Evolutionary conservation across 2,113 vertebrate species (phyloP).

Genomic region (Procavia capensis): DNA sequence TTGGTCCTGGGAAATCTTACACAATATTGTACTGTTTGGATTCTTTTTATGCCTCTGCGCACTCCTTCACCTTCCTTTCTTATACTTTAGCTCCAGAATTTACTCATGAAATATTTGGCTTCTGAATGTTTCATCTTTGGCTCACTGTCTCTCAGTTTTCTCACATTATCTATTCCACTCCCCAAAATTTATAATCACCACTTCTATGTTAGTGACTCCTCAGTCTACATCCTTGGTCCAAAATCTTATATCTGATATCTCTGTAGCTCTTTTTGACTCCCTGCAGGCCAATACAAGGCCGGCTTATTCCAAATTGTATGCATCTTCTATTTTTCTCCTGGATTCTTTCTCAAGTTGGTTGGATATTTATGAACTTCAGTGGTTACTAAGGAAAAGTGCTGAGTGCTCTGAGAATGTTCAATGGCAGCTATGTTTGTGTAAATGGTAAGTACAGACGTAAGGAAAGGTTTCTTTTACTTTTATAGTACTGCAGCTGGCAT

Average conservation of each 20-base stretch:
- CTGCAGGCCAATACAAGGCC: not conserved
- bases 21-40: not conserved
- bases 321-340: not conserved
- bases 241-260: not conserved
- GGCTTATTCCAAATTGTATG: not conserved
- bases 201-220: not conserved
- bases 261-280: not conserved
- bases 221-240: not conserved
- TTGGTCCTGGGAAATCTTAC: not conserved
- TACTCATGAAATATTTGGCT: not conserved
- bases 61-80: not conserved
- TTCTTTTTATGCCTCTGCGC: not conserved
- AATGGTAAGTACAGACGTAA: not conserved
- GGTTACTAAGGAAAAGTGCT: not conserved
- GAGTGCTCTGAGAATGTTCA: not conserved
- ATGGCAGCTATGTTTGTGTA: not conserved
- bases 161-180: not conserved
- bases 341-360: not conserved
- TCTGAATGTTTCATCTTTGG: not conserved
- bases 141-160: not conserved
- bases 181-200: not conserved
- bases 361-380: not conserved
- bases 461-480: not conserved
- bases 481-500: not conserved
- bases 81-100: not conserved